Base-by-base conservation (phyloP, 2,797 vertebrate genomes). In the Poecilia gillii region DNA sequence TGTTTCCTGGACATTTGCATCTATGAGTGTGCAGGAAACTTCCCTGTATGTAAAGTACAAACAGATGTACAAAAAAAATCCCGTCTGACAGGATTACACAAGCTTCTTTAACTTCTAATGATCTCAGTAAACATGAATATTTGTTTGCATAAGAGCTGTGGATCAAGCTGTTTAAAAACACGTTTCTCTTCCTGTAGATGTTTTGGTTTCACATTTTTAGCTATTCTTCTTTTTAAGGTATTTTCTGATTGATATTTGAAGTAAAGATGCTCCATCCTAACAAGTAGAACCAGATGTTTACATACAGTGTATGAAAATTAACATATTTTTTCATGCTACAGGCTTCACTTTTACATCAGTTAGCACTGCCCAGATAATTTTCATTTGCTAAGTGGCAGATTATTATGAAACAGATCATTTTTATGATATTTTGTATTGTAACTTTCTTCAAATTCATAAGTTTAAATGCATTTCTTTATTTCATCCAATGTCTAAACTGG, bases 1-100 rank as follows among this genome's bases (percentile, higher is more conserved):
- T 75, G 73, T 82, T 73, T 78, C 36, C 39, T 33, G 20, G 18
- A 78, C 31, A 91, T 92, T 93, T 91, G 62, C 85, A 83, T 91
- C 45, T 28, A 51, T 39, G 41, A 51, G 18, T 16, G 31, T 33
- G 45, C 13, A 73, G 11, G 47, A 5, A 39, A 39, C 3, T 16
- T 31, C 1, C 1, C 16, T 72, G 41, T 80, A 59, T 87, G 85
- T 76, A 80, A 33, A 62, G 28, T n/a, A 36, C 49, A 82, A 71
- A 16, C 28, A 45, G 12, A 59, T 23, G 3, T 47, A 33, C n/a
- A 28, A 33, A 75, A 16, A 49, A 23, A 73, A 77, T 84, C 68
- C 33, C 33, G 81, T 79, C 72, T 70, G 64, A 79, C 41, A 41
- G 23, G 46, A 81, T 46, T 39, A 31, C 64, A 25, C 7, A 14